Conservation (phyloP, 2,797 vertebrate species). For the Prunella strophiata region DNA sequence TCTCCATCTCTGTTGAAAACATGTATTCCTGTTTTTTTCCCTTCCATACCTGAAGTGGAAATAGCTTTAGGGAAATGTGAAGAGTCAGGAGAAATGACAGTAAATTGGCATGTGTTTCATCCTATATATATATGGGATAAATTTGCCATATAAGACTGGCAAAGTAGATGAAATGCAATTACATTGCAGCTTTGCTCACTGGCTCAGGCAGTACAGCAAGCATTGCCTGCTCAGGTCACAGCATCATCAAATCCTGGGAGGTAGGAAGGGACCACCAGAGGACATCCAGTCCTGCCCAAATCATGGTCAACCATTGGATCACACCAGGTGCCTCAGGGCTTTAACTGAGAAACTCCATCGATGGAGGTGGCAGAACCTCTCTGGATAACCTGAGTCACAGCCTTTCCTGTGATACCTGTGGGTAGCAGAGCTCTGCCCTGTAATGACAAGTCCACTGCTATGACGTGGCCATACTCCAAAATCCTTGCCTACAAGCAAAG, state of each 20-base stretch:
- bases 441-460: background rate
- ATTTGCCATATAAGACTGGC: background rate
- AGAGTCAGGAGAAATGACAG: background rate
- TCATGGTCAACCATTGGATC: background rate
- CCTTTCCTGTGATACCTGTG: background rate
- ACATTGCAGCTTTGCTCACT: background rate
- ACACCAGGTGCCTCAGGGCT: background rate
- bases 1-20: background rate
- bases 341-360: background rate
- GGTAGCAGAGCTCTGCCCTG: background rate
- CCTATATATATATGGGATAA: background rate
- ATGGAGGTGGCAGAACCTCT: background rate
- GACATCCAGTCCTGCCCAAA: background rate
- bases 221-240: background rate
- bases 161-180: background rate
- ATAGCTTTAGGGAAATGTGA: background rate
- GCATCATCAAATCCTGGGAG: background rate
- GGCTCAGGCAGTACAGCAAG: background rate
- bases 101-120: rapidly evolving
- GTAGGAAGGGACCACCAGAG: background rate
- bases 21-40: background rate
- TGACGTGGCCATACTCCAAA: background rate
- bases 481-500: background rate
- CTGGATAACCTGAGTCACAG: background rate
- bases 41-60: background rate